These are phyloP conservation scores for Eubasilissa regina DNA, from an alignment of 1,140 invertebrate species.

Conservation along the genomic window DNA sequence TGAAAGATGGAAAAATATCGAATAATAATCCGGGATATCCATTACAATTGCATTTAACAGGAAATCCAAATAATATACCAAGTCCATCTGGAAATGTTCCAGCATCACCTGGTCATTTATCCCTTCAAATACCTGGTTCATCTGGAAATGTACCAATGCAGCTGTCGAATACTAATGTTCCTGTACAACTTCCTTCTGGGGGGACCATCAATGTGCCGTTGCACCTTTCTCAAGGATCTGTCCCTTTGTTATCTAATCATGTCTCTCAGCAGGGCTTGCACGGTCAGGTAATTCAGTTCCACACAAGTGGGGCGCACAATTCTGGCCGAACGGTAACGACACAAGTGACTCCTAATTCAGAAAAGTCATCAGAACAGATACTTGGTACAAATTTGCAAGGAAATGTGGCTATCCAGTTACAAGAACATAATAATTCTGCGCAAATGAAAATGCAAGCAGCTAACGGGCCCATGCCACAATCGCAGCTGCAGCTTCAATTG, in stretches of 20 bases:
- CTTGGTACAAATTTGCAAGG: background rate
- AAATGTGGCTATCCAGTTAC: slow-evolving; percentile 64
- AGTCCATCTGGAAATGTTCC: slow-evolving; percentile 65
- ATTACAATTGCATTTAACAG: slow-evolving; percentile 42
- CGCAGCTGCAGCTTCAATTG: slow-evolving; percentile 23
- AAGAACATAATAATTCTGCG: slow-evolving; percentile 64
- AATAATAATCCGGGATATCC: slow-evolving; percentile 40
- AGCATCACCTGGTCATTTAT: slow-evolving; percentile 63
- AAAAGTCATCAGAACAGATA: background rate
- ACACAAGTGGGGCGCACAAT: slow-evolving; percentile 55
- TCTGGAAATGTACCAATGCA: slow-evolving; percentile 66
- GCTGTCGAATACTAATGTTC: slow-evolving; percentile 67
- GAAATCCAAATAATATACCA: slow-evolving; percentile 24
- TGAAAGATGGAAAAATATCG: slow-evolving; percentile 27
- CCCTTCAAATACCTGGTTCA: slow-evolving; percentile 65
- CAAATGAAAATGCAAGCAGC: slow-evolving; percentile 65
- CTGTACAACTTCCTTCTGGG: slow-evolving; percentile 68
- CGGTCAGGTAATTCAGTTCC: slow-evolving; percentile 65
- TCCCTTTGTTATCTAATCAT: slow-evolving; percentile 62
- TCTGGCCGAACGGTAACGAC: slow-evolving; percentile 53
- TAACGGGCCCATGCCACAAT: background rate
- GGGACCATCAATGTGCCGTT: slow-evolving; percentile 69
- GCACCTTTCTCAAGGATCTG: slow-evolving; percentile 66
- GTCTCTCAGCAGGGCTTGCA: slow-evolving; percentile 63
- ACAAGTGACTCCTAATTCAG: background rate